Percentiles rank a stretch among this genome's conserved stretches.
Evolutionary conservation across 2,113 vertebrate species (phyloP).

Genomic region (Aegotheles bennettii): DNA sequence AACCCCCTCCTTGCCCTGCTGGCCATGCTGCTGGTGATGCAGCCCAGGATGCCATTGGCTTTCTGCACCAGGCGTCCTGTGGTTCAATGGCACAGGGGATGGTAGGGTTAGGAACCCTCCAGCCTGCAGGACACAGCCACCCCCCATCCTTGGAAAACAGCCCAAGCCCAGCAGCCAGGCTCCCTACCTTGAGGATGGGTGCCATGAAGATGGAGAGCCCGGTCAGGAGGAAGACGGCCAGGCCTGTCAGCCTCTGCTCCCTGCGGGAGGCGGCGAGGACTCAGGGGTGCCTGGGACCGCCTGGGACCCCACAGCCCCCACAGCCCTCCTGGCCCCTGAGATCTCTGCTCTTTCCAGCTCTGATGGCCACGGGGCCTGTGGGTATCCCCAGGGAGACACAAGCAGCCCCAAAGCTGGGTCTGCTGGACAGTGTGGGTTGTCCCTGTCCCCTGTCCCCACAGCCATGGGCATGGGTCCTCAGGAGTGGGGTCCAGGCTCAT

Average conservation of each 20-base stretch:
- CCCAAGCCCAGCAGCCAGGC: neutral
- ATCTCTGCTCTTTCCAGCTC: neutral
- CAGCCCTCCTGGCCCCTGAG: neutral
- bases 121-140: fast-evolving
- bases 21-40: too few relatives aligned
- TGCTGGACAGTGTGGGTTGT: fast-evolving
- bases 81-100: fast-evolving
- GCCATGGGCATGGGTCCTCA: neutral
- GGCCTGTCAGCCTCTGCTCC: constrained; percentile 78
- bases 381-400: neutral
- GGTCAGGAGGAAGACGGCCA: constrained; percentile 75
- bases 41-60: too few relatives aligned
- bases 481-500: fast-evolving
- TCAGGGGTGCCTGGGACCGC: neutral
- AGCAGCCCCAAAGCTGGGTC: neutral
- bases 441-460: neutral
- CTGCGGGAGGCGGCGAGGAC: neutral
- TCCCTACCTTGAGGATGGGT: constrained; percentile 76
- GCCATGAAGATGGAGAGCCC: constrained; percentile 76
- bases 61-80: neutral
- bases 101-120: neutral
- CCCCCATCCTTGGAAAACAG: neutral
- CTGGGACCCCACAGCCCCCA: neutral
- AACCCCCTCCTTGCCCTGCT: too few relatives aligned
- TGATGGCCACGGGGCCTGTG: neutral